Evolutionary conservation across 2,888 invertebrate species (phyloP), one percentile per base, ranked within the genome.

Genomic region (Pandemis corylana): DNA sequence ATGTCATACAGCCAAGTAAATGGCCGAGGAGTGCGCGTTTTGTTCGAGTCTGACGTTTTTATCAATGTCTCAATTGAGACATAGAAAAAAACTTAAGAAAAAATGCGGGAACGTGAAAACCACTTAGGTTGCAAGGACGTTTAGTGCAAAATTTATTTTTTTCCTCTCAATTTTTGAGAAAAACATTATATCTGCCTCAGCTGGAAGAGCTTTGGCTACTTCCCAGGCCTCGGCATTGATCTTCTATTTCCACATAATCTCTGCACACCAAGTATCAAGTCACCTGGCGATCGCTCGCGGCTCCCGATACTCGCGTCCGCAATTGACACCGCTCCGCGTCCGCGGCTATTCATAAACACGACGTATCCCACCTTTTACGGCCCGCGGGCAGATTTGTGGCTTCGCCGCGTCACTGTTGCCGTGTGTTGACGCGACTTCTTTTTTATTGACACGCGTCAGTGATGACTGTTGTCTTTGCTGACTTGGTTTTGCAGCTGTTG

Each of bases 281-380:
- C 7, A 0, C 4, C 15, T 20, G n/a, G 6, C 41, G 5, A 20
- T 44, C 59, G 41, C 56, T 36, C 15, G n/a, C 13, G n/a, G 7
- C 62, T 72, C 74, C 74, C 78, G 76, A 81, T 81, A 77, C 77
- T 75, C 80, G 78, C 79, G 77, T 79, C 79, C 81, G 79, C 78
- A 80, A 84, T 85, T 83, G 86, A 85, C 84, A 84, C 81, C 68
- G 78, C 74, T 78, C 15, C 20, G 28, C 77, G 64, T 61, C 66
- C 72, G 76, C 77, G 56, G 46, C 76, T 77, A 66, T 76, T 72
- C 72, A 76, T 77, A 79, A 80, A 78, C 79, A 78, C 75, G 76
- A 77, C 75, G 28, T 51, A n/a, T 51, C n/a, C 51, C 28, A 36
- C 28, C 56, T 56, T 56, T 56, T 56, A 56, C 56, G 56, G 56